A percentile compares a stretch with the other conserved stretches of the same genome.
These are phyloP conservation scores for Amiota minor DNA, from an alignment of 2,888 invertebrate species.

Conservation along the genomic window DNA sequence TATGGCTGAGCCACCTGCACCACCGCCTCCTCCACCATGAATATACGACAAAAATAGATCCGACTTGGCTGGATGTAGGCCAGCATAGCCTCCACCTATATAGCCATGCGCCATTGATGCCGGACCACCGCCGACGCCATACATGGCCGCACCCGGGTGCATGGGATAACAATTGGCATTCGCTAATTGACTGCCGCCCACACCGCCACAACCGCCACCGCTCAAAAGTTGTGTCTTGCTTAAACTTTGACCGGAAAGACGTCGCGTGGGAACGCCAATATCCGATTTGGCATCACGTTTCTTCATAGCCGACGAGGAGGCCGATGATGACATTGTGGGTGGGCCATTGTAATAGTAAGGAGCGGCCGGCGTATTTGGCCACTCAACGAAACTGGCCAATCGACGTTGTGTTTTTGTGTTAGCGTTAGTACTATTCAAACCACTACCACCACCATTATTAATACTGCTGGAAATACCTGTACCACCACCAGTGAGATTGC, in stretches of 20 bases:
- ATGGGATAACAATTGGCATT: constrained; percentile 64
- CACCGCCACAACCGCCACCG: constrained; percentile 48
- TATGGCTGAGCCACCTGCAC: neutral
- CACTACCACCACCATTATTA: constrained; percentile 49
- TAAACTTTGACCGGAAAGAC: constrained; percentile 63
- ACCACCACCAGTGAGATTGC: constrained; percentile 56
- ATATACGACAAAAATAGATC: constrained; percentile 72
- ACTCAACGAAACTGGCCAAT: constrained; percentile 66
- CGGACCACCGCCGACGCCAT: constrained; percentile 30
- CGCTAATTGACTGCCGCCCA: constrained; percentile 64
- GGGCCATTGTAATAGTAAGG: constrained; percentile 70
- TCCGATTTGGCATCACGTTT: constrained; percentile 73
- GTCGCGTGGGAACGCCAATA: constrained; percentile 71
- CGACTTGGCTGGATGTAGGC: constrained; percentile 71
- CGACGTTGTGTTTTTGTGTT: constrained; percentile 35
- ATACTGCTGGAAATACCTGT: constrained; percentile 54
- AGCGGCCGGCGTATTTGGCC: constrained; percentile 69
- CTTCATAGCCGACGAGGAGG: constrained; percentile 51
- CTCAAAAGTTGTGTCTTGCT: constrained; percentile 69
- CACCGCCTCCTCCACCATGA: constrained; percentile 50
- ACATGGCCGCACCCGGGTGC: constrained; percentile 44
- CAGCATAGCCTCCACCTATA: constrained; percentile 47
- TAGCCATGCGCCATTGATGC: constrained; percentile 42
- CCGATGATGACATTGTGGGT: constrained; percentile 39
- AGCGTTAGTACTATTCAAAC: constrained; percentile 43